Conservation (phyloP, 1,140 invertebrate species). For the Drosophila sulfurigaster region DNA sequence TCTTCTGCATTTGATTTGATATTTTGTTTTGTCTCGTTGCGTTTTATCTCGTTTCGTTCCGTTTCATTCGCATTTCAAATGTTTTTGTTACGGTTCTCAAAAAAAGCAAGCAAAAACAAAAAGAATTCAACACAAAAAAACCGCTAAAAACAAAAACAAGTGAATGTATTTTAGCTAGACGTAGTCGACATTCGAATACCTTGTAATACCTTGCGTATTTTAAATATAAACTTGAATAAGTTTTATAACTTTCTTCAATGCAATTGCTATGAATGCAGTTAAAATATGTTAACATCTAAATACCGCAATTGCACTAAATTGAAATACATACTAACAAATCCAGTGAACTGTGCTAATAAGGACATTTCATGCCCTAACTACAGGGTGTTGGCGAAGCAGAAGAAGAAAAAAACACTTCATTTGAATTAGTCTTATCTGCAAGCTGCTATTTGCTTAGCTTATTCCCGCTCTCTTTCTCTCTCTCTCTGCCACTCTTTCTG, state of each 20-base stretch:
- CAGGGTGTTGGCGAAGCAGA: neutral
- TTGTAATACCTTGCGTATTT: neutral
- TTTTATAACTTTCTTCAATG: too few relatives aligned
- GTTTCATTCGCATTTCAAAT: slow-evolving; percentile 18
- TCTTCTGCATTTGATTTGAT: slow-evolving; percentile 70
- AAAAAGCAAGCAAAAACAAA: neutral
- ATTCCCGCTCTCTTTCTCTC: neutral
- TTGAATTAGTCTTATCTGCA: slow-evolving; percentile 39
- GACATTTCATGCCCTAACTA: neutral
- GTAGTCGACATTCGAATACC: neutral
- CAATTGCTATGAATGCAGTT: too few relatives aligned
- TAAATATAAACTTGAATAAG: too few relatives aligned
- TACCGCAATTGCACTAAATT: too few relatives aligned
- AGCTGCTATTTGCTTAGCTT: slow-evolving; percentile 32
- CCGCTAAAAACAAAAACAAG: neutral
- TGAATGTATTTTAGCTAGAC: neutral
- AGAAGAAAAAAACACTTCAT: slow-evolving; percentile 28
- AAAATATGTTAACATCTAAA: too few relatives aligned
- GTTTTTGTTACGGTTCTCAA: slow-evolving; percentile 36
- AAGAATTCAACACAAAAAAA: neutral
- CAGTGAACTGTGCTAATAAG: neutral
- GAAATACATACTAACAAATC: neutral
- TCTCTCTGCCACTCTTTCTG: neutral
- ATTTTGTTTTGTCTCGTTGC: slow-evolving; percentile 50
- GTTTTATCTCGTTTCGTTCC: slow-evolving; percentile 11